Base-by-base conservation (phyloP, 2,113 vertebrate species). In the Hiodon tergisus region DNA sequence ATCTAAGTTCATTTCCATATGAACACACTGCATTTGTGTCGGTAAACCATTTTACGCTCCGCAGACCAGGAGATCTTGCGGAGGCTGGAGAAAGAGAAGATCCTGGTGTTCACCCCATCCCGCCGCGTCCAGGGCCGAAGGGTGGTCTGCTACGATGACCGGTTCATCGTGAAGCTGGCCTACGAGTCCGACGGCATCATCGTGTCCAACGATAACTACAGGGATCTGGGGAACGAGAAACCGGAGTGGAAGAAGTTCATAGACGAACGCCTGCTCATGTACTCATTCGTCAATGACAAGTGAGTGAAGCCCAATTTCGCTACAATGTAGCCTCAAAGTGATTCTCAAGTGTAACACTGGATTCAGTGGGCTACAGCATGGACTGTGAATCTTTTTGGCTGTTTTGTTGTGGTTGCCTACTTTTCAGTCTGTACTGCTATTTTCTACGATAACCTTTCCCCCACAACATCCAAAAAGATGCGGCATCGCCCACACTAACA, bases 231-330 rank as follows among this genome's bases (percentile, higher is more conserved):
- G 10, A 96, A 97, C 58, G 97, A 99, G 83, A 98, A 98, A 76
- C 96, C 96, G 0, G 96, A 99, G 81, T 99, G 95, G 97, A 98
- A 98, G 90, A 98, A 96, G 86, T 98, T 98, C 87, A 95, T 99
- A 74, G 96, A 99, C 14, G 96, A 99, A 75, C 88, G 97, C 52
- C 86, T 99, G 82, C 89, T 99, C 78, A 99, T 99, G 96, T 99
- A 99, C 82, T 98, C 96, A 4, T 99, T 98, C 78, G 97, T 98
- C 81, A 99, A 98, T 68, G 97, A 99, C 91, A 99, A 99, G 97
- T 99, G 87, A 92, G 95, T 88, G 31, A 8, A 31, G 31, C 13
- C 55, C 31, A 2, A 31, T 71, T 9, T 10, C 7, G n/a, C 58
- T 52, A 55, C 47, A 6, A 14, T 7, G n/a, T 66, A 16, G 3